These are phyloP conservation scores for Eutrigla gurnardus DNA, from an alignment of 2,797 vertebrate genomes.

Conservation along the genomic window DNA sequence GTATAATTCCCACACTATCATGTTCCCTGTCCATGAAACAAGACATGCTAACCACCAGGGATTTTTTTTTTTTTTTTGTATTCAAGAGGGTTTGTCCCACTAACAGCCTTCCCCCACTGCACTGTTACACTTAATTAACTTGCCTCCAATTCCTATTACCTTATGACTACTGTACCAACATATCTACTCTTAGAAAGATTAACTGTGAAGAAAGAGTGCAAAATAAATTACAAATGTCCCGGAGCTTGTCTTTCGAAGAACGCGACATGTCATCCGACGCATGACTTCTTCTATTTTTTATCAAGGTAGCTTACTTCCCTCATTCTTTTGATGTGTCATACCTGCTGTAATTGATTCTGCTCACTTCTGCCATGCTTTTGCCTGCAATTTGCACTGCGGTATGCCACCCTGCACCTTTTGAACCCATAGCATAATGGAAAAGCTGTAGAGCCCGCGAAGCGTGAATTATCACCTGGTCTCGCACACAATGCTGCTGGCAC, in stretches of 20 bases:
- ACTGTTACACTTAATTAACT: constrained; percentile 67
- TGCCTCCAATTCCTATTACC: constrained; percentile 47
- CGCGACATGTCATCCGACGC: constrained; percentile 60
- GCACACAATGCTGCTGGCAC: constrained; percentile 66
- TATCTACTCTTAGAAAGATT: constrained; percentile 58
- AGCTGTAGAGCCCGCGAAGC: constrained; percentile 71
- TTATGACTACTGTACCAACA: constrained; percentile 44
- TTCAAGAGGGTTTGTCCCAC: constrained; percentile 38
- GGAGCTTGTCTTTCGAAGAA: constrained; percentile 71
- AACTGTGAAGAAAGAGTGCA: constrained; percentile 43
- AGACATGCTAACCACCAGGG: constrained; percentile 39
- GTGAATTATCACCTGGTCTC: constrained; percentile 78
- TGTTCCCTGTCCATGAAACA: constrained; percentile 32
- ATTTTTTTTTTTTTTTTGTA: constrained; percentile 30
- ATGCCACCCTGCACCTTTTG: constrained; percentile 73
- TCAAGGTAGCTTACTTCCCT: constrained; percentile 72
- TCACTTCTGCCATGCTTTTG: constrained; percentile 77
- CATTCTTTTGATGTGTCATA: constrained; percentile 81
- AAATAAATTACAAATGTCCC: constrained; percentile 69
- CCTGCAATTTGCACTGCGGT: constrained; percentile 78
- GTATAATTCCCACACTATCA: constrained; percentile 19
- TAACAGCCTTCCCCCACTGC: constrained; percentile 29
- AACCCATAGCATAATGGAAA: constrained; percentile 77
- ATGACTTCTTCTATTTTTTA: constrained; percentile 70
- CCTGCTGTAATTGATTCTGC: constrained; percentile 81